phyloP scores from a whole-genome alignment of 1,140 invertebrate genomes.

The Coenobita brevimanus region DNA sequence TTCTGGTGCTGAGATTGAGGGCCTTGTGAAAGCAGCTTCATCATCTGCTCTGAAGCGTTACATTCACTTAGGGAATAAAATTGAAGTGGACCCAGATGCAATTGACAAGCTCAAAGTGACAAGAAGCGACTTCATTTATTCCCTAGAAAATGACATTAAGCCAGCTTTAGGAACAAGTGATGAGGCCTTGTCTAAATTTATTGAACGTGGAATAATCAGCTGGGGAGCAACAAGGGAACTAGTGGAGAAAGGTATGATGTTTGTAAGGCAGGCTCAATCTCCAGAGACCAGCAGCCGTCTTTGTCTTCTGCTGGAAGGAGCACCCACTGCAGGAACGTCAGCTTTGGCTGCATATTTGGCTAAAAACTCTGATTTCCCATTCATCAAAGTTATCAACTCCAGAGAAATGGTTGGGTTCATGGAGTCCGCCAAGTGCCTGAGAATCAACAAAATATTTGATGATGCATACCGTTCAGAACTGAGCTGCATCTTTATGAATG shows the following conservation, averaged over 20 bases:
- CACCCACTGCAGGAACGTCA: slow-evolving; percentile 97
- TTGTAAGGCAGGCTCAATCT: slow-evolving; percentile 85
- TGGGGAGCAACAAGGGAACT: slow-evolving; percentile 93
- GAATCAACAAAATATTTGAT: slow-evolving; percentile 97
- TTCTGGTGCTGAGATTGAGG: slow-evolving; percentile 99
- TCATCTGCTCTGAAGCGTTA: slow-evolving; percentile 99
- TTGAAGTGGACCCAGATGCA: slow-evolving; percentile 96
- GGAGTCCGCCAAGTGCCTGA: slow-evolving; percentile 95
- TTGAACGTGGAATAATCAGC: slow-evolving; percentile 90
- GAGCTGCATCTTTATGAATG: slow-evolving; percentile 97
- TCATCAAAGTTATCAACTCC: slow-evolving; percentile 97
- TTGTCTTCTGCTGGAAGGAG: slow-evolving; percentile 87
- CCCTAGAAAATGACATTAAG: slow-evolving; percentile 97
- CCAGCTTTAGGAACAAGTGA: slow-evolving; percentile 81
- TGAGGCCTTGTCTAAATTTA: slow-evolving; percentile 87
- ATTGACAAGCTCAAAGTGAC: slow-evolving; percentile 93
- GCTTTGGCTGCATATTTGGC: slow-evolving; percentile 96
- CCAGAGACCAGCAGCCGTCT: slow-evolving; percentile 71
- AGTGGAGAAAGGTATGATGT: slow-evolving; percentile 91
- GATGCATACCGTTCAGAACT: slow-evolving; percentile 98
- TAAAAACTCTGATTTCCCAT: slow-evolving; percentile 97
- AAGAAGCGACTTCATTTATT: slow-evolving; percentile 94
- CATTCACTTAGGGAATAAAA: slow-evolving; percentile 96
- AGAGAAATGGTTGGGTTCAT: slow-evolving; percentile 99
- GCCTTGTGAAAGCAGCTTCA: slow-evolving; percentile 96